Evolutionary conservation across 1,140 invertebrate genomes (phyloP), one percentile per base, ranked within the genome.

Genomic region (Drosophila tani): DNA sequence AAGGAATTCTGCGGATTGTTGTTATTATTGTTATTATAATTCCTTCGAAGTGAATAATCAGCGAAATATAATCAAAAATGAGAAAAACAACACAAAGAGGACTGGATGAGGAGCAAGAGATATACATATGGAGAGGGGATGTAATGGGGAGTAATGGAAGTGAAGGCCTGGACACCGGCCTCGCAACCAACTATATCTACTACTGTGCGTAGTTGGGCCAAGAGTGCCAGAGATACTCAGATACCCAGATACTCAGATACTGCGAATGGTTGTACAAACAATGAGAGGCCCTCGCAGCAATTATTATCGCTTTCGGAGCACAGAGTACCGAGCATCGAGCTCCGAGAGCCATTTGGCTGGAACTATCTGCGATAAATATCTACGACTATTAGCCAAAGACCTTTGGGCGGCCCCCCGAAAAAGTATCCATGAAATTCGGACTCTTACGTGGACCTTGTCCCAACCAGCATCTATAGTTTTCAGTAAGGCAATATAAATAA

Each of bases 1-100:
- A 68, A 90, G 81, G 86, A 90, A 90, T 90, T 90, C 86, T 90
- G 85, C 86, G 85, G 85, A 90, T 90, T 91, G 85, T 90, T 90
- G 85, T 90, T 90, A 90, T 90, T 90, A 90, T 90, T 90, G 85
- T 90, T 90, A 90, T 90, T 90, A 90, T 90, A 90, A 90, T 90
- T 90, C 85, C 85, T 90, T 90, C 53, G 85, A 90, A 91, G 85
- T 90, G 85, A 86, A 85, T 90, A 78, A 90, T 90, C 85, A 90
- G 85, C 85, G 59, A 91, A 90, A 90, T 90, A 90, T 90, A 90
- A 90, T 90, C 85, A 90, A 90, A 80, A 86, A 88, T 83, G 77
- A 81, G 78, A 87, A 86, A 73, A 82, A 79, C 79, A 87, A 70
- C 79, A 55, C 56, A 63, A 60, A 60, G 58, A 57, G 75, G 60